Evolutionary conservation across 2,113 vertebrate species (phyloP).

Genomic region (Ciconia boyciana): DNA sequence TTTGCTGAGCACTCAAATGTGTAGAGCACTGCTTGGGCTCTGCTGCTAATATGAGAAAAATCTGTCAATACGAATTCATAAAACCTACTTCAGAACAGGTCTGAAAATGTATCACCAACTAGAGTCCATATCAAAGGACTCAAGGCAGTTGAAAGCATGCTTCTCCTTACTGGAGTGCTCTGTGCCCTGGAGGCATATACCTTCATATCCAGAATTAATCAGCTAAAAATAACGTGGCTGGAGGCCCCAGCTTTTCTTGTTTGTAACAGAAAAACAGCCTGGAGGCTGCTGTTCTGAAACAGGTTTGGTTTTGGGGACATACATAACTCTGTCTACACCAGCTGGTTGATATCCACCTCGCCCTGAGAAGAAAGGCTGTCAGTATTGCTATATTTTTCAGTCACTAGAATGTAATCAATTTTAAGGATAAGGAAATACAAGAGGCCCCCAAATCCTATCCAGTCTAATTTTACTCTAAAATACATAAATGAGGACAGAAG

Average conservation of each 20-base stretch:
- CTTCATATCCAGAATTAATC: conserved; percentile 19
- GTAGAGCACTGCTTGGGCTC: background rate
- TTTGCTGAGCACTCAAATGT: background rate
- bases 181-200: background rate
- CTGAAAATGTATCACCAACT: background rate
- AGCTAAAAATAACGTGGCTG: conserved; percentile 1
- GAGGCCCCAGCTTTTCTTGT: background rate
- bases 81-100: background rate
- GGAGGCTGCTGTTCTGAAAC: background rate
- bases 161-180: background rate
- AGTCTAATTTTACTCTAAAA: conserved; percentile 44
- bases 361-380: conserved; percentile 38
- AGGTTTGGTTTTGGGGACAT: background rate
- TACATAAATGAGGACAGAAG: background rate
- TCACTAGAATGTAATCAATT: conserved; percentile 54
- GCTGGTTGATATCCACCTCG: conserved; percentile 33
- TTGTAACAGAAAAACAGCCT: background rate
- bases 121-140: background rate
- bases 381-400: conserved; percentile 49
- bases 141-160: background rate
- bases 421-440: conserved; percentile 56
- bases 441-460: conserved; percentile 12
- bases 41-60: background rate
- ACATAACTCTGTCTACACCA: background rate
- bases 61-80: background rate